Evolutionary conservation across 2,888 invertebrate genomes (phyloP).

Genomic region (Spodoptera picta): DNA sequence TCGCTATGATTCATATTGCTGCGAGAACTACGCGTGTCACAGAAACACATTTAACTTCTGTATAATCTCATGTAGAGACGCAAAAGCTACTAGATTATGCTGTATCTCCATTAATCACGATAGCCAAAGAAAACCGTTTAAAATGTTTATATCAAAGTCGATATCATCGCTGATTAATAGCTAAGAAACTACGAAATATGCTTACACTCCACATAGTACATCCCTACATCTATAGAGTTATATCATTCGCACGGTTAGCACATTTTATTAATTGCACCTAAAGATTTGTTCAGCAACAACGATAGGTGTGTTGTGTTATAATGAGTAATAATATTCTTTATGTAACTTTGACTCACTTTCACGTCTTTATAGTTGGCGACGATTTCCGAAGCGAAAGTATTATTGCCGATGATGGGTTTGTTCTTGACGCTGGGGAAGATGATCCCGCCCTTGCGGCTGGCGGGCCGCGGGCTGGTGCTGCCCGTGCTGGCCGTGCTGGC

Average conservation of each 20-base stretch:
- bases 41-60: background rate
- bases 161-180: constrained; percentile 25
- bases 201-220: constrained; percentile 20
- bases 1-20: constrained; percentile 12
- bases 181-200: constrained; percentile 12
- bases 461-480: constrained; percentile 83
- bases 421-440: constrained; percentile 97
- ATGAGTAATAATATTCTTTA: constrained; percentile 63
- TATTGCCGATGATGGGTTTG: constrained; percentile 95
- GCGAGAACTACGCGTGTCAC: background rate
- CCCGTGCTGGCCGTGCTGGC: constrained; percentile 70
- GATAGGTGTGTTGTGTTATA: constrained; percentile 60
- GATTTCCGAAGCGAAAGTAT: constrained; percentile 94
- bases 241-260: constrained; percentile 60
- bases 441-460: constrained; percentile 92
- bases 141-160: constrained; percentile 10
- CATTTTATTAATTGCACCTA: constrained; percentile 60
- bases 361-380: constrained; percentile 94
- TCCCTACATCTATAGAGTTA: constrained; percentile 50
- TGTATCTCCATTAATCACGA: constrained; percentile 13
- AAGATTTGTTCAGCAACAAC: constrained; percentile 55
- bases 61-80: constrained; percentile 1
- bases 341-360: constrained; percentile 90
- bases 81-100: constrained; percentile 13
- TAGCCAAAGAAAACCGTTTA: constrained; percentile 14